Percentiles rank a stretch among this genome's conserved stretches.
Conservation (phyloP, 2,113 vertebrate species). For the Apeltes quadracus region DNA sequence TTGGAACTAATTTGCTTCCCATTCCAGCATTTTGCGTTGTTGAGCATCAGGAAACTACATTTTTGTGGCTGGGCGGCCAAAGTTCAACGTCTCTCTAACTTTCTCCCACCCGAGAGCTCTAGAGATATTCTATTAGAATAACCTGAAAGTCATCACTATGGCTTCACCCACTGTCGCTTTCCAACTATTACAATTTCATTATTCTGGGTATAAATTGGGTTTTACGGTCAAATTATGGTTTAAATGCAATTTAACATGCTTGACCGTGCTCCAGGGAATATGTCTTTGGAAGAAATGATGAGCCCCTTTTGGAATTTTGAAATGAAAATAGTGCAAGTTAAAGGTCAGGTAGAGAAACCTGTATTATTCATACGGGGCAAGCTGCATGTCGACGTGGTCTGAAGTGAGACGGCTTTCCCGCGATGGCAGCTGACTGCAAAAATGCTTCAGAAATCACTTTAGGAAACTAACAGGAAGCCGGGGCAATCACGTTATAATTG, state of each 20-base stretch:
- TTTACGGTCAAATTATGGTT: constrained; percentile 2
- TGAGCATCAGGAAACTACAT: not conserved
- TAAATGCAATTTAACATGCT: constrained; percentile 2
- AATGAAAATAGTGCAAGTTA: not conserved
- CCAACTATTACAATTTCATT: not conserved
- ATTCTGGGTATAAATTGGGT: not conserved
- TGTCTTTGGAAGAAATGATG: not conserved
- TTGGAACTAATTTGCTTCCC: not conserved
- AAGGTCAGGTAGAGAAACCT: not conserved
- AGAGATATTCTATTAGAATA: not conserved
- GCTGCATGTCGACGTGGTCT: not conserved
- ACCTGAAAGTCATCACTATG: not conserved
- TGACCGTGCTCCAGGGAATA: not conserved
- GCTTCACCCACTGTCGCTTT: not conserved
- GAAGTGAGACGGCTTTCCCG: not conserved
- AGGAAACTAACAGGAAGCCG: constrained; percentile 21
- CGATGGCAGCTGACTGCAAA: not conserved
- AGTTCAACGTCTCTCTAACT: not conserved
- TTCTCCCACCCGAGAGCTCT: not conserved
- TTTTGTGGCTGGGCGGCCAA: not conserved
- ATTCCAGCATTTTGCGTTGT: not conserved
- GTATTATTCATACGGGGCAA: not conserved
- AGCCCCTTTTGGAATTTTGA: not conserved
- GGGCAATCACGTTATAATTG: constrained; percentile 34
- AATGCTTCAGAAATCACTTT: constrained; percentile 15